Evolutionary conservation across 2,888 invertebrate species (phyloP), one percentile per base, ranked within the genome.

Genomic region (Serripes groenlandicus): DNA sequence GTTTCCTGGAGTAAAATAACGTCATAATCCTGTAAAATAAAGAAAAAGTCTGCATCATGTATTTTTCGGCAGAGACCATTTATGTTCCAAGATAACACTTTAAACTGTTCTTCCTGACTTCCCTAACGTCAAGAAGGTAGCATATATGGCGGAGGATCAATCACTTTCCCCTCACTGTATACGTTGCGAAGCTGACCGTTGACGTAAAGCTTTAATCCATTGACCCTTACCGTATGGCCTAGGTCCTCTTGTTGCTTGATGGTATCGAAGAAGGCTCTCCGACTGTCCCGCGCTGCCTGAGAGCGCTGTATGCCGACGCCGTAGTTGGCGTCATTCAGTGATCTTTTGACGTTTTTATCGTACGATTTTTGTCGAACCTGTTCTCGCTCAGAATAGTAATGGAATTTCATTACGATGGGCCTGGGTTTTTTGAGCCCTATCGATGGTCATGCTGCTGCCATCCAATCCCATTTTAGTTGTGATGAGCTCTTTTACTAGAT

Each of bases 351-450:
- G 3, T 78, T 56, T 0, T 64, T 26, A 0, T 58, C 42, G 49
- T 42, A 74, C 21, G 78, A 64, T 42, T 52, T 64, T 26, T 42
- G 56, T 68, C 69, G 35, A 9, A 79, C 52, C n/a, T 21, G 2
- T 60, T 79, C 79, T 49, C 79, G 28, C 1, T 79, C 60, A 15
- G 30, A 34, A 23, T 60, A 69, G 35, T 69, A 32, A 30, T 79
- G 79, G 30, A 74, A 74, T 58, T 79, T 74, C 1, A 26, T 74
- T 7, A 79, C 74, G 9, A 79, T 74, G 0, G 79, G 69, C 5
- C 79, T 23, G 18, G 54, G 32, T 60, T 69, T 74, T 18, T 60
- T 74, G 79, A 1, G 49, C 68, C 35, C 74, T 60, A 23, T 79
- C 74, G 34, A 79, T 32, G 5, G 26, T 32, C 3, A 52, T 58